Conservation (phyloP, 2,113 vertebrate species). For the Protobothrops flavoviridis region DNA sequence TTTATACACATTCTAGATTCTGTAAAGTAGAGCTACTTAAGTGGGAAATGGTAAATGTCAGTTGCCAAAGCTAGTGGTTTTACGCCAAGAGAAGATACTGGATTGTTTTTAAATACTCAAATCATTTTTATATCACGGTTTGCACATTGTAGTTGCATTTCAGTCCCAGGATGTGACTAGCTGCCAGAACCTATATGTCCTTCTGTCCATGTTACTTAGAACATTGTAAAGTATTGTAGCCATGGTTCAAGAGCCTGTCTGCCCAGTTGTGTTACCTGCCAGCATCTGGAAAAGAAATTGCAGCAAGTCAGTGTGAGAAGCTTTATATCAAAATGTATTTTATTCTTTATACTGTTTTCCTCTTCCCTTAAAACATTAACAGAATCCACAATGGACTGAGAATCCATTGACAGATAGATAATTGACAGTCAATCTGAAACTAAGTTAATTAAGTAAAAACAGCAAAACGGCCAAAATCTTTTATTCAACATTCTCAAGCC, state of each 20-base stretch:
- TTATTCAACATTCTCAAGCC: not conserved
- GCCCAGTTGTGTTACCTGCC: not conserved
- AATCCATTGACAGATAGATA: not conserved
- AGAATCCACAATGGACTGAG: not conserved
- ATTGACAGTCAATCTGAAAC: not conserved
- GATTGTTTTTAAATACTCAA: not conserved
- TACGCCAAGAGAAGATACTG: not conserved
- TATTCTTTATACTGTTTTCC: not conserved
- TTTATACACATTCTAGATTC: not conserved
- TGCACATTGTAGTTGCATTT: not conserved
- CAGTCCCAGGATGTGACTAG: not conserved
- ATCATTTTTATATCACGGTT: not conserved
- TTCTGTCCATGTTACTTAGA: not conserved
- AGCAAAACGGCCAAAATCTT: not conserved
- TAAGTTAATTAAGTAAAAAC: not conserved
- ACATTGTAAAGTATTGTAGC: not conserved
- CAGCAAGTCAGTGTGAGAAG: not conserved
- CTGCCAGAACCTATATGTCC: not conserved
- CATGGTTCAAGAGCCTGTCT: not conserved
- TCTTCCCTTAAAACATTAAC: not conserved
- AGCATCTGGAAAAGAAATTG: not conserved
- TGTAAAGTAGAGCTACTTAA: not conserved
- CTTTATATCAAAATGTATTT: not conserved
- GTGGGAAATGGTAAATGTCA: not conserved
- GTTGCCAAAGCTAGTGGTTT: not conserved